These are phyloP conservation scores for Octodonta nipae DNA, from an alignment of 2,888 invertebrate species.

Conservation along the genomic window DNA sequence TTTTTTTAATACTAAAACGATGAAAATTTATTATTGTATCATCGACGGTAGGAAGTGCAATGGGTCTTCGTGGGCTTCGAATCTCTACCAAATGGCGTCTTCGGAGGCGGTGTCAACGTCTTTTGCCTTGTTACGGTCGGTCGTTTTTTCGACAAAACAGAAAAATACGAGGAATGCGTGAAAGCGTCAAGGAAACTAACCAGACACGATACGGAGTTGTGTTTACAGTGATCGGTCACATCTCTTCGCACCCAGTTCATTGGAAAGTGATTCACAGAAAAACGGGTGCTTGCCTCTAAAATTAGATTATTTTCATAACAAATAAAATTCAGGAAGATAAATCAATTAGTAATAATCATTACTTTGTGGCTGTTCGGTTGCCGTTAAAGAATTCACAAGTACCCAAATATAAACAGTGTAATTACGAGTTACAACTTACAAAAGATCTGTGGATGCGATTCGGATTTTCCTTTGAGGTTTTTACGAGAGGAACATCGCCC, in stretches of 20 bases:
- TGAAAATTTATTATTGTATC: no score
- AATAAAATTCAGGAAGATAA: slow-evolving; percentile 24
- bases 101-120: neutral
- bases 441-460: slow-evolving; percentile 16
- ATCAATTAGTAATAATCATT: slow-evolving; percentile 23
- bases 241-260: slow-evolving; percentile 32
- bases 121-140: neutral
- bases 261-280: slow-evolving; percentile 29
- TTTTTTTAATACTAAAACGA: no score
- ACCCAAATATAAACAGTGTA: slow-evolving; percentile 4
- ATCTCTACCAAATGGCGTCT: neutral
- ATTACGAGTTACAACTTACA: slow-evolving; percentile 25
- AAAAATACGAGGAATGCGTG: slow-evolving; percentile 1
- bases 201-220: slow-evolving; percentile 22
- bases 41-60: no score
- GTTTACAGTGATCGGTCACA: slow-evolving; percentile 31
- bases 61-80: no score
- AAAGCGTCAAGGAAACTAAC: slow-evolving; percentile 27
- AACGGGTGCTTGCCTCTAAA: slow-evolving; percentile 19
- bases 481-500: no score
- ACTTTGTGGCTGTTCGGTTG: slow-evolving; percentile 10
- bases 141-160: neutral
- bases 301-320: slow-evolving; percentile 25
- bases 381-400: slow-evolving; percentile 7
- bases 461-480: neutral